A percentile compares a stretch with the other conserved stretches of the same genome.
phyloP scores from a whole-genome alignment of 1,140 invertebrate genomes.

The Penaeus chinensis region DNA sequence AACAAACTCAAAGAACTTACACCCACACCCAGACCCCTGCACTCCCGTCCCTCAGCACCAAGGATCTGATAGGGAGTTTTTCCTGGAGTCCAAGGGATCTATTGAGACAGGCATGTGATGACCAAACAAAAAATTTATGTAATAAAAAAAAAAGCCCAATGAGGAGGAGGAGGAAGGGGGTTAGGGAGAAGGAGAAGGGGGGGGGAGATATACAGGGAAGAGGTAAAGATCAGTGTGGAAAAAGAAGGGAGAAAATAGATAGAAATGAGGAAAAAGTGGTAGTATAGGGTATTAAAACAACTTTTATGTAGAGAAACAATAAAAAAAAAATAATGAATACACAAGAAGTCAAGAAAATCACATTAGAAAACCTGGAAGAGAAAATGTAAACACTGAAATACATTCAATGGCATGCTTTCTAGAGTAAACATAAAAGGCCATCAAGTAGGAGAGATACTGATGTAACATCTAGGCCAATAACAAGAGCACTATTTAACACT shows the following conservation, averaged over 20 bases:
- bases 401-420: too few species aligned
- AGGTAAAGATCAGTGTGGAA: background rate
- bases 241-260: background rate
- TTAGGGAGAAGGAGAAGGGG: background rate
- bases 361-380: too few species aligned
- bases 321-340: too few species aligned
- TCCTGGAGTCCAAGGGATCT: constrained; percentile 32
- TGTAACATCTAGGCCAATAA: too few species aligned
- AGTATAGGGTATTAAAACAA: too few species aligned
- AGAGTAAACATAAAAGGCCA: too few species aligned
- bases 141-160: constrained; percentile 7
- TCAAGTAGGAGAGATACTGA: too few species aligned
- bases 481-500: too few species aligned
- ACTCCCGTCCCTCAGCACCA: constrained; percentile 42
- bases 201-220: background rate
- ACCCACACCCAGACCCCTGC: constrained; percentile 27
- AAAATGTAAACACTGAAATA: too few species aligned
- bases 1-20: constrained; percentile 26
- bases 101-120: constrained; percentile 43
- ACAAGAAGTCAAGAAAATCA: too few species aligned
- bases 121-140: constrained; percentile 21
- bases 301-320: too few species aligned
- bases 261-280: background rate
- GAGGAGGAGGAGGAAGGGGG: background rate
- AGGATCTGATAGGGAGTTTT: constrained; percentile 27